phyloP scores from a whole-genome alignment of 2,888 invertebrate genomes.

The Pollenia angustigena region DNA sequence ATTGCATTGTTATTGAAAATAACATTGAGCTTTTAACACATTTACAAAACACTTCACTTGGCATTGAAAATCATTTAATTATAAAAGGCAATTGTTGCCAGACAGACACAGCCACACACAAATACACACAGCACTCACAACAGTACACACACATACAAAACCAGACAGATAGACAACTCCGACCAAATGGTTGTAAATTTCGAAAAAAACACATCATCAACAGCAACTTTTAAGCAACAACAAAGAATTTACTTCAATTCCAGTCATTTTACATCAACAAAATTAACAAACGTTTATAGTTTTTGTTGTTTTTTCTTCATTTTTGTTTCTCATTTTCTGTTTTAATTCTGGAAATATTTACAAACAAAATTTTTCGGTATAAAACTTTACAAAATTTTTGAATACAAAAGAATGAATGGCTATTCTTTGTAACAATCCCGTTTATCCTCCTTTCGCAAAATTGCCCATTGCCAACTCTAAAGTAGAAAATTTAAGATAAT shows the following conservation, averaged over 20 bases:
- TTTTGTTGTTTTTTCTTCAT: constrained; percentile 13
- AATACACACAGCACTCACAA: constrained; percentile 11
- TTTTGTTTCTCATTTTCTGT: neutral
- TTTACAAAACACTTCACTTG: constrained; percentile 73
- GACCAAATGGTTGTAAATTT: constrained; percentile 7
- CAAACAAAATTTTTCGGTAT: constrained; percentile 35
- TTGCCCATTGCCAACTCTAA: neutral
- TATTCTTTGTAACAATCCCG: constrained; percentile 19
- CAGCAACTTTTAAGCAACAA: constrained; percentile 34
- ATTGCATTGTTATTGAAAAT: constrained; percentile 55
- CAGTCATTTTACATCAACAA: constrained; percentile 46
- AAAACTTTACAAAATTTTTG: constrained; percentile 39
- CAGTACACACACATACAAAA: neutral
- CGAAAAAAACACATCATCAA: constrained; percentile 28
- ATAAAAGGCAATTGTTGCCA: constrained; percentile 72
- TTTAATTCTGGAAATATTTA: constrained; percentile 39
- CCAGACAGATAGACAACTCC: neutral
- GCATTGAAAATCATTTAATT: constrained; percentile 74
- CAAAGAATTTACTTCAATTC: constrained; percentile 42
- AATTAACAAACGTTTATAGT: constrained; percentile 46
- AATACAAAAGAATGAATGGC: constrained; percentile 25
- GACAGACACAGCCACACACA: constrained; percentile 48
- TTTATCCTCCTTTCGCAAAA: neutral
- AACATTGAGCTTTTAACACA: constrained; percentile 71
- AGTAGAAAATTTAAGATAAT: neutral